Base-by-base conservation (phyloP, 2,888 invertebrate species). In the Xestia rhomboidea region DNA sequence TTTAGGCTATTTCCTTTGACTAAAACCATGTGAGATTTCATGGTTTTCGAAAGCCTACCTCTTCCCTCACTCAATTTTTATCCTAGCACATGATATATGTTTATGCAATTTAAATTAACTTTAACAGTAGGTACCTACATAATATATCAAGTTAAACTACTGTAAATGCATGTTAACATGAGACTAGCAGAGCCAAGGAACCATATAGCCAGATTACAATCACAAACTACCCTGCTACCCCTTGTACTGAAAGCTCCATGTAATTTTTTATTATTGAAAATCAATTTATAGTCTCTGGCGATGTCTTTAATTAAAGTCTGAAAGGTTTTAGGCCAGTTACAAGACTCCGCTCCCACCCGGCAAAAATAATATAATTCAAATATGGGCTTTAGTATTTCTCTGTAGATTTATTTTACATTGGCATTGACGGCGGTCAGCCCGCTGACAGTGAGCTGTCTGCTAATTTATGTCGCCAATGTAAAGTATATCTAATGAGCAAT, bases 1-100 rank as follows among this genome's bases (percentile, higher is more conserved):
- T 83, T 44, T 60, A 68, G 73, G 49, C 79, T 51, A 83, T 68
- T 81, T 79, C 24, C 24, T 71, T 62, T 30, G 11, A 63, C 4
- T 34, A 62, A 73, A 78, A 66, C 60, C 60, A 11, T 83, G 68
- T 57, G 41, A 74, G 62, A 73, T 66, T 46, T 49, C 13, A 13
- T 34, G 18, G 44, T 54, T 67, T 67, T 41, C 44, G 24, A 27
- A 49, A 69, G 34, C 34, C n/a, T 49, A n/a, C 46, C 51, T 46
- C 70, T 46, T 60, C 13, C 5, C 21, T 62, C 30, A 21, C 15
- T 69, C 41, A 24, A 8, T 60, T 41, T 41, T 49, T 34, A 38
- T 38, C 24, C 57, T 67, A 54, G 27, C 6, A 49, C 18, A 62
- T 49, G 3, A 0, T 30, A 24, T 27, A 34, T 10, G n/a, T 68